Percentiles rank a stretch among this genome's conserved stretches.
Evolutionary conservation across 2,113 vertebrate genomes (phyloP).

Genomic region (Casuarius casuarius): DNA sequence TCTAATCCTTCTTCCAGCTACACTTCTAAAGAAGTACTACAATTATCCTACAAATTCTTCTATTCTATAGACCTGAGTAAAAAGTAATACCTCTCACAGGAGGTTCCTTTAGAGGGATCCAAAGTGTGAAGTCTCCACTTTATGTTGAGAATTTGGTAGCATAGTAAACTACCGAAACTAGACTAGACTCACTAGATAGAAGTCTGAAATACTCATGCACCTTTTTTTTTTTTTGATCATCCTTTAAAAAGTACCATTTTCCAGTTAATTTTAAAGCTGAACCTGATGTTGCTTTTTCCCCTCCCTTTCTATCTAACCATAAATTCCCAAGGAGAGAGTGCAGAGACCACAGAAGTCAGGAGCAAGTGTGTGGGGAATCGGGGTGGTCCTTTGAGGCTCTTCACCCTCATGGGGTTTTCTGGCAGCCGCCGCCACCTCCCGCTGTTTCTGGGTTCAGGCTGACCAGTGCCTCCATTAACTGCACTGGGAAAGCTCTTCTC

Average conservation of each 20-base stretch:
- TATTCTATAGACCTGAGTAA: background rate
- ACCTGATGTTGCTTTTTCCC: background rate
- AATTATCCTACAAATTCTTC: background rate
- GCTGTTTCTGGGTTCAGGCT: background rate
- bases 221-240: slow-evolving; percentile 5
- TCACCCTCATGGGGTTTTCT: background rate
- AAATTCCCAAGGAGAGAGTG: background rate
- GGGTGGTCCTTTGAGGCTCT: background rate
- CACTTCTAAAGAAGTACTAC: background rate
- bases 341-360: background rate
- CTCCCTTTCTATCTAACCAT: background rate
- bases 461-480: background rate
- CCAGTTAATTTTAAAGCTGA: slow-evolving; percentile 2
- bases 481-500: background rate
- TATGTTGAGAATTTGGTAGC: background rate
- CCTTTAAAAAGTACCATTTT: background rate
- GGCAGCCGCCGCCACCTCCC: background rate
- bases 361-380: background rate
- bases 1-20: background rate
- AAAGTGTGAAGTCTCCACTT: background rate
- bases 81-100: background rate
- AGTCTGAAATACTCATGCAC: background rate
- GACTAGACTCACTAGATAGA: background rate
- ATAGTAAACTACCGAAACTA: background rate
- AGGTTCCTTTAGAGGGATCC: background rate